Evolutionary conservation across 2,888 invertebrate genomes (phyloP).

Genomic region (Tenthredo livida): DNA sequence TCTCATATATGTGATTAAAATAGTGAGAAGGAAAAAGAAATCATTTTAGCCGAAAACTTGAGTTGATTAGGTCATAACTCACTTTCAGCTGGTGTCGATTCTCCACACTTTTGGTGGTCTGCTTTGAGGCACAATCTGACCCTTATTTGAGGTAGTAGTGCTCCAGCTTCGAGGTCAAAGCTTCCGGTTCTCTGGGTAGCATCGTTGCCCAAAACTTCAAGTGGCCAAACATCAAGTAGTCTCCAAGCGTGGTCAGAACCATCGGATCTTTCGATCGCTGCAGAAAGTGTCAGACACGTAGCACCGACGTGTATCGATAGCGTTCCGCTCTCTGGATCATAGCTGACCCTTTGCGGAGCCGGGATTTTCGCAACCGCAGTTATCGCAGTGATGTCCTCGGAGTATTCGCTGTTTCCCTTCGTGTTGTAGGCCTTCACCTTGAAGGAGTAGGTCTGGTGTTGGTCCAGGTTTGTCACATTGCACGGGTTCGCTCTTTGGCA

Average conservation of each 20-base stretch:
- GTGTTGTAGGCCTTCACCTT: conserved; percentile 94
- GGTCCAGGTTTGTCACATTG: conserved; percentile 91
- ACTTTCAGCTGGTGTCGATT: conserved; percentile 91
- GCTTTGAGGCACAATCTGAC: conserved; percentile 91
- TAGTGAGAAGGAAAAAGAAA: background rate
- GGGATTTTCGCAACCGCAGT: conserved; percentile 93
- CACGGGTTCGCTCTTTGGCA: conserved; percentile 93
- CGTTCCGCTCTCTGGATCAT: conserved; percentile 88
- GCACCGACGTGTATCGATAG: conserved; percentile 90
- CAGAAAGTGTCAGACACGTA: conserved; percentile 89
- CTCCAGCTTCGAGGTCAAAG: conserved; percentile 82
- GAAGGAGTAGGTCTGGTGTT: conserved; percentile 92
- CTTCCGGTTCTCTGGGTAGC: conserved; percentile 86
- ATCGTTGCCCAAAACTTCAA: conserved; percentile 86
- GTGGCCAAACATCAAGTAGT: conserved; percentile 86
- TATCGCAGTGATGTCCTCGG: conserved; percentile 89
- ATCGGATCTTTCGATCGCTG: conserved; percentile 86
- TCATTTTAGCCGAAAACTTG: background rate
- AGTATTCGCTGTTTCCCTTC: conserved; percentile 92
- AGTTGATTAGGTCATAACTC: conserved; percentile 75
- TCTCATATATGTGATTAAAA: background rate
- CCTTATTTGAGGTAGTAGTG: conserved; percentile 84
- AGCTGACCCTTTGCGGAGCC: conserved; percentile 89
- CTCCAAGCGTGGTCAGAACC: conserved; percentile 82
- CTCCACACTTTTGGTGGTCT: conserved; percentile 91